Percentiles rank a stretch among this genome's conserved stretches.
Evolutionary conservation across 2,888 invertebrate species (phyloP).

Genomic region (Orgyia antiqua): DNA sequence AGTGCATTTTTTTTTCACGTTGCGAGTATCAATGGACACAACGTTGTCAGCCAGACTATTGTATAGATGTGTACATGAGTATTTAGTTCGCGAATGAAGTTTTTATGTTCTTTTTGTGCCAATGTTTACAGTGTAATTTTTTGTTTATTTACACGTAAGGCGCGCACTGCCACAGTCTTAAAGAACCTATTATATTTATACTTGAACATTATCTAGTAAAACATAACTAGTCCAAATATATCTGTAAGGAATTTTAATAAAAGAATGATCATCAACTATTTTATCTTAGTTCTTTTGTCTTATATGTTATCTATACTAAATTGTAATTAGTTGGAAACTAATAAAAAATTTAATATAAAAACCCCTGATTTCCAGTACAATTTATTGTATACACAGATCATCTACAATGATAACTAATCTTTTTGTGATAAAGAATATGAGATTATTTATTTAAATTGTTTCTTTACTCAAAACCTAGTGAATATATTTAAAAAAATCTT

Average conservation of each 20-base stretch:
- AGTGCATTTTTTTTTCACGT: conserved; percentile 31
- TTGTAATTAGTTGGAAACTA: too few species aligned
- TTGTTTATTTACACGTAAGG: conserved; percentile 70
- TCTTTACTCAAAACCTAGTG: too few species aligned
- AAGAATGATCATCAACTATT: too few species aligned
- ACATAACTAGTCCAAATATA: conserved; percentile 4
- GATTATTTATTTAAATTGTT: too few species aligned
- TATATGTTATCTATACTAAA: too few species aligned
- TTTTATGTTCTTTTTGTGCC: conserved; percentile 58
- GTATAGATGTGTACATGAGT: conserved; percentile 22
- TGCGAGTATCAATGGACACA: conserved; percentile 26
- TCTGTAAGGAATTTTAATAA: conserved; percentile 9
- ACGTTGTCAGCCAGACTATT: conserved; percentile 25
- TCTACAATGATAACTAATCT: too few species aligned
- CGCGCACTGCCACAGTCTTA: conserved; percentile 39
- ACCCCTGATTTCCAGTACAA: too few species aligned
- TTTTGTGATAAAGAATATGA: too few species aligned
- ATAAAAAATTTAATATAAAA: too few species aligned
- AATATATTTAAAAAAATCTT: too few species aligned
- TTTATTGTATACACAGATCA: too few species aligned
- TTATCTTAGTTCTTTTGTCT: too few species aligned
- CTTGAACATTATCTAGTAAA: conserved; percentile 13
- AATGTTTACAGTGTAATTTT: conserved; percentile 59
- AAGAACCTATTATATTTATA: conserved; percentile 21
- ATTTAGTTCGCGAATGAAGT: conserved; percentile 50